Evolutionary conservation across 2,113 vertebrate genomes (phyloP), one percentile per base, ranked within the genome.

Genomic region (Octodon degus): DNA sequence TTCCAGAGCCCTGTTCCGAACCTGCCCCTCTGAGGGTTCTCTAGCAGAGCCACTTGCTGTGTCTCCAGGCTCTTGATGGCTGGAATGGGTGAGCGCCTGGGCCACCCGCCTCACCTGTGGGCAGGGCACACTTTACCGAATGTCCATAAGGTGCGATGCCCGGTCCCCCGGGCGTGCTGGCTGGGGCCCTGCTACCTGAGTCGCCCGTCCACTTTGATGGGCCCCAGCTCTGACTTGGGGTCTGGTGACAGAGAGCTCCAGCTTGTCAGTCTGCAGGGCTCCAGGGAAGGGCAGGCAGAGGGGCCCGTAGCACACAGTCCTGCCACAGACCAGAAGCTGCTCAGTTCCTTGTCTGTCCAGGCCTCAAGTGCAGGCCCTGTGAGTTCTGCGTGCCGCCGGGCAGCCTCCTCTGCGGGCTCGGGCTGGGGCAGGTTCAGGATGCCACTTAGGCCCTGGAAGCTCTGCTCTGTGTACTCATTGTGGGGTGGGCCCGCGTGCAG

Each of bases 221-320:
- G 98, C 40, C 99, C 99, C 98, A 99, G 98, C 98, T 99, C 99
- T 0, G 99, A 99, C 97, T 99, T 99, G 90, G 99, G 99, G 97
- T 99, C 99, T 0, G 99, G 99, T 62, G 99, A 99, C 70, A 99
- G 90, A 53, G 99, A 99, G 97, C 99, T 99, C 99, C 99, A 99
- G 83, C 98, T 98, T 27, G 99, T 99, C 97, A 99, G 98, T 92
- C 98, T 98, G 98, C 99, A 99, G 70, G 86, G 98, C 85, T 98
- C 98, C 97, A 99, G 91, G 1, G 98, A 97, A 4, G 98, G 16
- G 30, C 99, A 99, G 67, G 98, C 77, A 0, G 99, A 99, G 30
- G 98, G 96, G 92, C 98, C 96, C 6, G 84, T 90, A 32, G 98
- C 40, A 32, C 99, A 99, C 68, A 99, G 34, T 25, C 98, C 98